Conservation (phyloP, 2,797 vertebrate genomes). For the Caiman crocodilus region DNA sequence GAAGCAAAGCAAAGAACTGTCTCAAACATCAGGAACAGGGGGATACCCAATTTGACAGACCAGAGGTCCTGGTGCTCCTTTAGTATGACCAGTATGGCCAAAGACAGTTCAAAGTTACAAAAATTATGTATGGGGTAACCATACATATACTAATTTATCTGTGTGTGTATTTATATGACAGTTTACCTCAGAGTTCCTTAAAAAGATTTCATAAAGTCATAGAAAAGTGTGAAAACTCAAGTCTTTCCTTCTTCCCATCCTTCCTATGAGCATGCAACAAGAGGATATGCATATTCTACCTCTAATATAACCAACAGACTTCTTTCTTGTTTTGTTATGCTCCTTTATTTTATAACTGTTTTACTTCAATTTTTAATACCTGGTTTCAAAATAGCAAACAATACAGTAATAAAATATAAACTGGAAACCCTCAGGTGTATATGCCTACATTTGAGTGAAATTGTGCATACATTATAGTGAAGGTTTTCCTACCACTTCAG, state of each 20-base stretch:
- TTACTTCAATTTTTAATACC: neutral
- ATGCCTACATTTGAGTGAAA: neutral
- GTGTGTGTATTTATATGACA: neutral
- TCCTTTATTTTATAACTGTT: neutral
- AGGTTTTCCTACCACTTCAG: neutral
- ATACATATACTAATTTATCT: constrained; percentile 9
- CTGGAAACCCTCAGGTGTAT: neutral
- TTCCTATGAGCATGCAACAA: neutral
- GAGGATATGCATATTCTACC: neutral
- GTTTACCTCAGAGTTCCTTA: constrained; percentile 41
- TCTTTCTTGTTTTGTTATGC: neutral
- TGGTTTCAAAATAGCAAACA: neutral
- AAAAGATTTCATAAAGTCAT: constrained; percentile 37
- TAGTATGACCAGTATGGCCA: neutral
- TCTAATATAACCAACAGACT: neutral
- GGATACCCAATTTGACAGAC: neutral
- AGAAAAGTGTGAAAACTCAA: constrained; percentile 5
- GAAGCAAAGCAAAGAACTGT: neutral
- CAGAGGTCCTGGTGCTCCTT: neutral
- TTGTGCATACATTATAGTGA: neutral
- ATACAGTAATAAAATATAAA: neutral
- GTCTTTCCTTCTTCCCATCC: neutral
- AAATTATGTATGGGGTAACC: constrained; percentile 6
- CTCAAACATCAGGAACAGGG: neutral
- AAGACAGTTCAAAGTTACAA: neutral